These are phyloP conservation scores for Agriopis leucophaearia DNA, from an alignment of 2,888 invertebrate species.

Conservation along the genomic window DNA sequence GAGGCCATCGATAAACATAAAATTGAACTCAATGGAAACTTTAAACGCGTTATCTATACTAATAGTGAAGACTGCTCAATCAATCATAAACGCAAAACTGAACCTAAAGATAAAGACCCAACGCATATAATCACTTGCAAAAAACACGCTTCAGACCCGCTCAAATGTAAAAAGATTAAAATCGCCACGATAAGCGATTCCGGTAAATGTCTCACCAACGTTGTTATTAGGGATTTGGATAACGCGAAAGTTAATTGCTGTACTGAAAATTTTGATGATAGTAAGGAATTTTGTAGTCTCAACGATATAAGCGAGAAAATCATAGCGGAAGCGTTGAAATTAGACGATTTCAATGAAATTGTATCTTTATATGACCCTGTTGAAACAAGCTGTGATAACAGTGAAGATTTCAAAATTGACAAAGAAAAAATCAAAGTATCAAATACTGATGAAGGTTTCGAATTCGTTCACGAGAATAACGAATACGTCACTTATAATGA, in stretches of 20 bases:
- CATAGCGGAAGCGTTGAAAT: constrained; percentile 16
- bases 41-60: background rate
- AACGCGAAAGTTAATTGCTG: background rate
- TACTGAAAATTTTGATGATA: constrained; percentile 8
- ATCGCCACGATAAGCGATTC: constrained; percentile 16
- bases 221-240: constrained; percentile 17
- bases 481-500: constrained; percentile 29
- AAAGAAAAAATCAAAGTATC: background rate
- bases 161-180: constrained; percentile 29
- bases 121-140: constrained; percentile 23
- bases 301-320: constrained; percentile 27
- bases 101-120: background rate
- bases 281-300: constrained; percentile 14
- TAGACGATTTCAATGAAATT: constrained; percentile 22
- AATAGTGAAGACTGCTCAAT: background rate
- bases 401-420: constrained; percentile 1
- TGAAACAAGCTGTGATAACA: background rate
- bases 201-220: constrained; percentile 14
- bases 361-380: constrained; percentile 17
- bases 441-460: constrained; percentile 28
- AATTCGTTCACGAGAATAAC: constrained; percentile 20
- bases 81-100: background rate
- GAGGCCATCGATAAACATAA: constrained; percentile 6
- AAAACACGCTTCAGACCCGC: constrained; percentile 28
- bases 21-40: constrained; percentile 1